Evolutionary conservation across 2,888 invertebrate species (phyloP).

Genomic region (Agriopis aurantiaria): DNA sequence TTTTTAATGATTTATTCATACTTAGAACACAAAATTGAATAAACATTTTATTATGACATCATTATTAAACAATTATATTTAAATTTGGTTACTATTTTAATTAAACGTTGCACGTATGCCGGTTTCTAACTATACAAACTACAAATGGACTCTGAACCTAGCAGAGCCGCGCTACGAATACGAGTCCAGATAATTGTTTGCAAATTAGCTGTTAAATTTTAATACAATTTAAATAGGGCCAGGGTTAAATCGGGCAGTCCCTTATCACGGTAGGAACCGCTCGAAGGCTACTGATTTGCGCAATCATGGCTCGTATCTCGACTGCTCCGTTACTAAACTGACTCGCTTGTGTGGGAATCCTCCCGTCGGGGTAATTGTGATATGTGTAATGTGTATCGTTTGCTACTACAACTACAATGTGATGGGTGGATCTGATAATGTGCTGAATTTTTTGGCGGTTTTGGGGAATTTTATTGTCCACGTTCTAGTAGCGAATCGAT

Average conservation of each 20-base stretch:
- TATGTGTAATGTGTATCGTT: constrained; percentile 29
- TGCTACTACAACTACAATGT: neutral
- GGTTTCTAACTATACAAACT: neutral
- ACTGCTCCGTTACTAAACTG: constrained; percentile 57
- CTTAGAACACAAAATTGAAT: neutral
- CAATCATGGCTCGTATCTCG: constrained; percentile 74
- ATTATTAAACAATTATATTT: too few species aligned
- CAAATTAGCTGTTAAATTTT: constrained; percentile 23
- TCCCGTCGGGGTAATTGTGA: constrained; percentile 53
- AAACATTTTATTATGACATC: too few species aligned
- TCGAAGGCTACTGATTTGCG: constrained; percentile 83
- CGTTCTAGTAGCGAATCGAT: neutral
- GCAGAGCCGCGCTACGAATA: neutral
- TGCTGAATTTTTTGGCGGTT: neutral
- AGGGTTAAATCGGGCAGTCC: constrained; percentile 76
- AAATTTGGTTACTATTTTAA: too few species aligned
- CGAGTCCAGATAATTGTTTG: constrained; percentile 16
- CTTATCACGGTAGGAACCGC: constrained; percentile 81
- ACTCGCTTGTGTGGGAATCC: constrained; percentile 73
- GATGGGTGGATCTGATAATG: constrained; percentile 6
- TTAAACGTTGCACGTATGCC: too few species aligned
- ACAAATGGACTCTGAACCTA: neutral
- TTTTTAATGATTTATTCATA: neutral
- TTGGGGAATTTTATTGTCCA: neutral
- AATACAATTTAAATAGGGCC: constrained; percentile 73